Evolutionary conservation across 2,888 invertebrate genomes (phyloP).

Genomic region (Rugalucina vietnamica): DNA sequence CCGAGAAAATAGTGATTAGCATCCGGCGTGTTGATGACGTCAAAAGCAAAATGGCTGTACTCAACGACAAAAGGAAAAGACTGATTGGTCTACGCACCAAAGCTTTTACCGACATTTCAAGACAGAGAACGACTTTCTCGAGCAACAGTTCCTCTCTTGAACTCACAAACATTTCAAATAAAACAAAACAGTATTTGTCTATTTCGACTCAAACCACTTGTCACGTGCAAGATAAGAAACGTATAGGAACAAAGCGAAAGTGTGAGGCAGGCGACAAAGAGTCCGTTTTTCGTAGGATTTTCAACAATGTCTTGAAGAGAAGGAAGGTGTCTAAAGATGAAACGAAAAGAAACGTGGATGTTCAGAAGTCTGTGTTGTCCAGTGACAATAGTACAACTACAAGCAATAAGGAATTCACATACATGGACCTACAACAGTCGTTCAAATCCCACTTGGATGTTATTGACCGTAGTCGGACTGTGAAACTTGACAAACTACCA

Average conservation of each 20-base stretch:
- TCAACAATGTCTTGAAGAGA: not conserved
- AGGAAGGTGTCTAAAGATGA: not conserved
- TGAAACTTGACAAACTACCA: too few species aligned
- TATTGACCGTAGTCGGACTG: too few species aligned
- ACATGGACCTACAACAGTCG: not conserved
- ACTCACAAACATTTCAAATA: too few species aligned
- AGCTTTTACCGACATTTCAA: too few species aligned
- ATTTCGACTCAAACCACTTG: too few species aligned
- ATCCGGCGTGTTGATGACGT: conserved; percentile 3
- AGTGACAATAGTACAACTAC: not conserved
- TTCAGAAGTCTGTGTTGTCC: not conserved
- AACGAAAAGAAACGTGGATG: not conserved
- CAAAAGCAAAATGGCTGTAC: conserved; percentile 24
- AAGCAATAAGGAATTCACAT: not conserved
- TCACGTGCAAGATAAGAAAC: too few species aligned
- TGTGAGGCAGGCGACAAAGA: not conserved
- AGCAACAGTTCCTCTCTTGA: too few species aligned
- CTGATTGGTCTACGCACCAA: conserved; percentile 8
- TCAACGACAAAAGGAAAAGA: conserved; percentile 17
- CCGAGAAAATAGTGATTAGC: not conserved
- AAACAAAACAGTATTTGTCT: too few species aligned
- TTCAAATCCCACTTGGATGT: not conserved
- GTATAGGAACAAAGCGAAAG: not conserved
- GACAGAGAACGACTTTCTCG: too few species aligned
- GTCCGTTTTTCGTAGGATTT: not conserved